Base-by-base conservation (phyloP, 2,797 vertebrate species). In the Hypotaenidia philippensis region DNA sequence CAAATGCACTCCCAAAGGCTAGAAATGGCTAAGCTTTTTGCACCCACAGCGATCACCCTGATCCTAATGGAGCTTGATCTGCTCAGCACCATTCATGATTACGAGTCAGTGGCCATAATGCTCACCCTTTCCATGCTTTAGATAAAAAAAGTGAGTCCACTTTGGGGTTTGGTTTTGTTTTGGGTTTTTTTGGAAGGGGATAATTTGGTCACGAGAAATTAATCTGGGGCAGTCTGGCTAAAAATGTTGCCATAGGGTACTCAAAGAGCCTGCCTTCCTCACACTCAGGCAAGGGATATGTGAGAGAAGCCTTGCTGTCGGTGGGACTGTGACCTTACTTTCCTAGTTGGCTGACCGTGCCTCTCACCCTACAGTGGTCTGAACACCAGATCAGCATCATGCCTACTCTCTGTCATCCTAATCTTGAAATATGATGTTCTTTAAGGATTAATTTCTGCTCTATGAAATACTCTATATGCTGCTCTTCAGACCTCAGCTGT, bases 161-260 rank as follows among this genome's bases (percentile, higher is more conserved):
- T 70, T 41, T 36, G n/a, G 41, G 41, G 57, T 29, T 29, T 76
- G 22, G 49, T 25, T 27, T 27, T 49, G 47, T 11, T 25, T 49
- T 49, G 47, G 23, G 45, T 8, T n/a, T 47, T 31, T 31, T 81
- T 40, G 7, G 3, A 11, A 10, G 29, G 57, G 64, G 47, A 85
- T 80, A 91, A 91, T 96, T 93, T 89, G 83, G 55, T 87, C 44
- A 86, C 27, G 36, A 87, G 83, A 72, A 94, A 84, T 85, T 70
- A 50, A 64, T 52, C 40, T 59, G 89, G 56, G 75, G 66, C 1
- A 34, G 26, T 84, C 59, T 82, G 41, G 64, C 66, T 90, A 72
- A 57, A 64, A 63, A 61, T 3, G 36, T 18, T 49, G 64, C 40
- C 23, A 55, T 16, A 59, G 38, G 45, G 74, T 31, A 70, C 68